These are phyloP conservation scores for Drosophila setosimentum DNA, from an alignment of 2,888 invertebrate genomes.

Conservation along the genomic window DNA sequence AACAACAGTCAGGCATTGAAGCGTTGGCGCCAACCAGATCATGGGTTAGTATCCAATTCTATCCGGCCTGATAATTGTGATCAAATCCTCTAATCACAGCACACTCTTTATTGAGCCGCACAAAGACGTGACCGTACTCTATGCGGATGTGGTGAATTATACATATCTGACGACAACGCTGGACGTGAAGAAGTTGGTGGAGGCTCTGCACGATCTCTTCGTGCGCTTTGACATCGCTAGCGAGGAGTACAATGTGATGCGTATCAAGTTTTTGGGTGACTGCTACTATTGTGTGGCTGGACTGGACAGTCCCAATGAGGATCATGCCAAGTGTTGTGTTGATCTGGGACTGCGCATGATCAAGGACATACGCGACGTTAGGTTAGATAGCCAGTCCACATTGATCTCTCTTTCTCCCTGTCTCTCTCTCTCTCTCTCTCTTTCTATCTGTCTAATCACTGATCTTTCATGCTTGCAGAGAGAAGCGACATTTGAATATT, in stretches of 20 bases:
- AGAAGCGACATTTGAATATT: constrained; percentile 92
- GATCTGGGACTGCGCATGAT: constrained; percentile 97
- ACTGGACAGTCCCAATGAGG: constrained; percentile 90
- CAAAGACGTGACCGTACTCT: constrained; percentile 94
- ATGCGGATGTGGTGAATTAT: constrained; percentile 97
- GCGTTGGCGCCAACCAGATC: constrained; percentile 83
- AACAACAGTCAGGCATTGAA: constrained; percentile 64
- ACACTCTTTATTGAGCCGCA: constrained; percentile 95
- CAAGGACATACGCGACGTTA: constrained; percentile 92
- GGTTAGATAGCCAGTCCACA: constrained; percentile 85
- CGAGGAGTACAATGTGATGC: constrained; percentile 91
- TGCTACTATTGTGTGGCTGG: constrained; percentile 98
- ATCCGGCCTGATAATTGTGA: neutral
- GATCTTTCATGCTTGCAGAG: constrained; percentile 68
- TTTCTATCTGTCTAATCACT: neutral
- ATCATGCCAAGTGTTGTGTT: constrained; percentile 96
- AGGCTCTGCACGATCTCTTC: constrained; percentile 95
- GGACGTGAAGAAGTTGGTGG: constrained; percentile 92
- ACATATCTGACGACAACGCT: constrained; percentile 91
- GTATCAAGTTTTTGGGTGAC: constrained; percentile 97
- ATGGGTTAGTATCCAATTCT: constrained; percentile 67
- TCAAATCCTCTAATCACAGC: constrained; percentile 85
- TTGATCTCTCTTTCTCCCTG: neutral
- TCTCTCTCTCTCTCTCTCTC: neutral
- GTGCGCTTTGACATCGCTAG: constrained; percentile 96